Base-by-base conservation (phyloP, 2,113 vertebrate genomes). In the Ictalurus furcatus region DNA sequence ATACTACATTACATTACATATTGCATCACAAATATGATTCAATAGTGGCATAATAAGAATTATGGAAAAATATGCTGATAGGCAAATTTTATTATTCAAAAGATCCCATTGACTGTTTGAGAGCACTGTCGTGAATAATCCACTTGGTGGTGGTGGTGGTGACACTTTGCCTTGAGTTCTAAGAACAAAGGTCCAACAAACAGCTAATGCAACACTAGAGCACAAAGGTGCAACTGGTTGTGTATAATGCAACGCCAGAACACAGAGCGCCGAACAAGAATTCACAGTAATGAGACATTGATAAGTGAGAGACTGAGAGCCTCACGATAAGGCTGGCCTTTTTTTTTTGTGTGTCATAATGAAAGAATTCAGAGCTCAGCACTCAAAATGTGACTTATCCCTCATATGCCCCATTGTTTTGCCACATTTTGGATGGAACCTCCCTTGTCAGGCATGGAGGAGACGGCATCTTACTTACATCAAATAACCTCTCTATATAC, bases 401-500 rank as follows among this genome's bases (percentile, higher is more conserved):
- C 97, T 97, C 93, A 91, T 97, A 90, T 98, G 97, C 97, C 97
- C 97, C 93, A 95, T 97, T 97, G 98, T 99, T 99, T 98, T 98
- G 97, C 97, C 98, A 99, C 98, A 99, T 99, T 99, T 97, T 97
- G 96, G 95, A 96, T 95, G 95, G 95, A 96, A 97, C 98, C 97
- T 97, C 97, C 97, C 96, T 97, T 93, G 37, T 92, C 90, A 88
- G 92, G 96, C 93, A 94, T 91, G 96, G 96, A 97, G 97, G 97
- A 97, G 97, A 96, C 96, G 97, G 98, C 97, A 99, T 98, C 93
- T 97, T 99, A 99, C 98, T 99, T 99, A 99, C 98, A 98, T 99
- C 98, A 99, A 99, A 99, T 99, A 99, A 99, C 97, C 98, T 99
- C 99, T 99, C 98, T 99, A 99, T 99, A 98, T 99, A 99, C 97